Conservation (phyloP, 2,113 vertebrate species). For the Rutilus rutilus region DNA sequence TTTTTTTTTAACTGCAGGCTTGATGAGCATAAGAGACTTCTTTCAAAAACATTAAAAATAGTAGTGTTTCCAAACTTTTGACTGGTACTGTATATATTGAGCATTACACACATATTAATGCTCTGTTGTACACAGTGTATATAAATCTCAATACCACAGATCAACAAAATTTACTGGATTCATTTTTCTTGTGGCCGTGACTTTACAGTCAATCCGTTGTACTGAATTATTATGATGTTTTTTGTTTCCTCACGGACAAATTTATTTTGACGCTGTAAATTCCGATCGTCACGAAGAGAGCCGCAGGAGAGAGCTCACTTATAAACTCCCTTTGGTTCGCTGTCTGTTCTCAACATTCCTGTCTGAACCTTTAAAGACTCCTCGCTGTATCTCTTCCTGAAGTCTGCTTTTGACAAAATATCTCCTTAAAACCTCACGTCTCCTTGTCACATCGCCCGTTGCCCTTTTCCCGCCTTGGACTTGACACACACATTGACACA, state of each 20-base stretch:
- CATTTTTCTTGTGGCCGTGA: background rate
- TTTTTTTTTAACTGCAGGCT: no score
- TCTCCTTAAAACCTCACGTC: slow-evolving; percentile 30
- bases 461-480: slow-evolving; percentile 17
- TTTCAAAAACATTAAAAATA: no score
- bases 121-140: background rate
- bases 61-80: no score
- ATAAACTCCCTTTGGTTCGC: slow-evolving; percentile 15
- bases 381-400: background rate
- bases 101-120: background rate
- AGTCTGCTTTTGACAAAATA: background rate
- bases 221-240: slow-evolving; percentile 24
- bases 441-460: slow-evolving; percentile 22
- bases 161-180: background rate
- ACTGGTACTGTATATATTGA: no score
- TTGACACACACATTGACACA: background rate
- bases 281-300: background rate
- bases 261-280: background rate
- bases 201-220: background rate
- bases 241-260: background rate
- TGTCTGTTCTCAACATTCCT: background rate
- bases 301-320: background rate
- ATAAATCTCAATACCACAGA: background rate
- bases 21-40: no score
- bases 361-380: slow-evolving; percentile 5